Conservation (phyloP, 1,140 invertebrate species). For the Lethocerus indicus region DNA sequence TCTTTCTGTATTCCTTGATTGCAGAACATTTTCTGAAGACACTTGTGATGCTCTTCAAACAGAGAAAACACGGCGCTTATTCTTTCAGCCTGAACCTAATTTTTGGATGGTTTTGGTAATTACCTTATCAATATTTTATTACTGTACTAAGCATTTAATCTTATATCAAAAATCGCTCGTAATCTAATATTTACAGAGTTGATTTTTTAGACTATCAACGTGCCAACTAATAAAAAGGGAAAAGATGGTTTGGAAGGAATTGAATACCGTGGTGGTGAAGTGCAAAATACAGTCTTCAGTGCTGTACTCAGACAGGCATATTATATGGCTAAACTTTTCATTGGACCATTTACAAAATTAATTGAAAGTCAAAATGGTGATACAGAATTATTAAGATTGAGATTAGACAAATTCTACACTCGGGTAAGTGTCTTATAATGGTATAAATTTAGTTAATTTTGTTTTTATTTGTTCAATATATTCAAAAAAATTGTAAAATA, state of each 20-base stretch:
- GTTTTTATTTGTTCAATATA: neutral
- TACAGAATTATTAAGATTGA: conserved; percentile 36
- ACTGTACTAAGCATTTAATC: neutral
- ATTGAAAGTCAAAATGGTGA: conserved; percentile 30
- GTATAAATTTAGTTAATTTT: neutral
- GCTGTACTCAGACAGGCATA: conserved; percentile 55
- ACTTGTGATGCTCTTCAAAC: conserved; percentile 70
- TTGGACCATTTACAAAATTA: conserved; percentile 47
- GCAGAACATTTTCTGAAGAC: conserved; percentile 1
- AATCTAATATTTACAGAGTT: conserved; percentile 11
- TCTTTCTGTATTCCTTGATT: neutral
- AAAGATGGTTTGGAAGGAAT: conserved; percentile 45
- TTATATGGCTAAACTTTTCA: conserved; percentile 54
- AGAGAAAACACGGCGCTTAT: conserved; percentile 72
- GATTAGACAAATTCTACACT: conserved; percentile 43
- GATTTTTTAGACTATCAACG: conserved; percentile 41
- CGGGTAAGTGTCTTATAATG: conserved; percentile 32
- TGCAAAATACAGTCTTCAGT: conserved; percentile 59
- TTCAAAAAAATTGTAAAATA: neutral
- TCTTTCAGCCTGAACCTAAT: conserved; percentile 66
- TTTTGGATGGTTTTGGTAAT: conserved; percentile 86
- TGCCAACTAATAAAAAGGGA: conserved; percentile 37
- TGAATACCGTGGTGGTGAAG: conserved; percentile 57
- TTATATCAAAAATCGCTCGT: neutral
- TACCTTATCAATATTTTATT: conserved; percentile 13